Percentiles rank a stretch among this genome's conserved stretches.
Evolutionary conservation across 2,797 vertebrate species (phyloP).

Genomic region (Miichthys miiuy): DNA sequence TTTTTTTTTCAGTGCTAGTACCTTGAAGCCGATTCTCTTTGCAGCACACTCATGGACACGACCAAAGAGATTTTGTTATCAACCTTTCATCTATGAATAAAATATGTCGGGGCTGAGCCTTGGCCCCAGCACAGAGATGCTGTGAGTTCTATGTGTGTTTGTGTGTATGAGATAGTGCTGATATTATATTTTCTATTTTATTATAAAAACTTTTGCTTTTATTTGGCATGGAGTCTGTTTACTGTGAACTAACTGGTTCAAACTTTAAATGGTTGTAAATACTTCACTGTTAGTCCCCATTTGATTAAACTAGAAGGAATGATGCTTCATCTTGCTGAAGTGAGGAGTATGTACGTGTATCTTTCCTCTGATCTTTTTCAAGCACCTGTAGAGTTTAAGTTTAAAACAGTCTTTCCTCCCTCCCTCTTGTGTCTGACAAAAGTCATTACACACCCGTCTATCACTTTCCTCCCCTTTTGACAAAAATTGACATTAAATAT

Average conservation of each 20-base stretch:
- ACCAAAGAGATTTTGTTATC: constrained; percentile 79
- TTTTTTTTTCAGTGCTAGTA: constrained; percentile 26
- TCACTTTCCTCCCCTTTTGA: constrained; percentile 44
- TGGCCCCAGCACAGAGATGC: constrained; percentile 25
- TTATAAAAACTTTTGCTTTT: constrained; percentile 35
- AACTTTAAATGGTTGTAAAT: neutral
- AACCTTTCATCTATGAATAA: constrained; percentile 71
- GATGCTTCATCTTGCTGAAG: neutral
- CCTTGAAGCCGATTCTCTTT: constrained; percentile 58
- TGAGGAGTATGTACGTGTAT: neutral
- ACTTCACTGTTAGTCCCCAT: neutral
- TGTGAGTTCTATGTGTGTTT: constrained; percentile 37
- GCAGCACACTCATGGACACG: constrained; percentile 40
- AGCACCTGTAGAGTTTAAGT: constrained; percentile 28
- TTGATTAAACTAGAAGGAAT: neutral
- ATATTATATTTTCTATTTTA: constrained; percentile 28
- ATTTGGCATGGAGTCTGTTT: neutral
- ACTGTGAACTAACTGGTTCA: neutral
- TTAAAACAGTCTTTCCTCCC: constrained; percentile 4
- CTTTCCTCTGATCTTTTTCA: constrained; percentile 1
- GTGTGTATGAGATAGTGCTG: constrained; percentile 24
- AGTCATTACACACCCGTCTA: constrained; percentile 34
- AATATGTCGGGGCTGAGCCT: constrained; percentile 49
- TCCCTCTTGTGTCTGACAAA: constrained; percentile 35
- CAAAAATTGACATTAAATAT: constrained; percentile 46